Percentiles rank a stretch among this genome's conserved stretches.
Conservation (phyloP, 1,140 invertebrate species). For the Latrodectus geometricus region DNA sequence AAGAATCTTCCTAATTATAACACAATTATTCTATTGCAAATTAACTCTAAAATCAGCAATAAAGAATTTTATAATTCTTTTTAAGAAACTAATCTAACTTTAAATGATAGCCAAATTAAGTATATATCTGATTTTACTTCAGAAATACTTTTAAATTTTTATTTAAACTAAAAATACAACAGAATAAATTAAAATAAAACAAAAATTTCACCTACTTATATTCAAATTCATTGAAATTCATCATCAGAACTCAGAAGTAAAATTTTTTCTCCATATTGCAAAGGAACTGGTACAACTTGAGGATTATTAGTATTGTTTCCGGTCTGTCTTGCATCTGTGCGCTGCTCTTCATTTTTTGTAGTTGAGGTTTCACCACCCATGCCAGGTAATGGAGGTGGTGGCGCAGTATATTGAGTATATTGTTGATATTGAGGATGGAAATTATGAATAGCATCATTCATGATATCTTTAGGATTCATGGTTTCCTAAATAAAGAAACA, state of each 20-base stretch:
- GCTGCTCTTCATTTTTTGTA: slow-evolving; percentile 53
- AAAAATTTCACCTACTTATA: too few relatives aligned
- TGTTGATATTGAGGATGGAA: slow-evolving; percentile 99
- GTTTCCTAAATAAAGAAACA: slow-evolving; percentile 83
- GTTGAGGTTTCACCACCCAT: slow-evolving; percentile 43
- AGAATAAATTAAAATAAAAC: too few relatives aligned
- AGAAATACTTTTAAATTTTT: too few relatives aligned
- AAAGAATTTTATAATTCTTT: too few relatives aligned
- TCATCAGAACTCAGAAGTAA: slow-evolving; percentile 96
- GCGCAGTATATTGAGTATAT: slow-evolving; percentile 96
- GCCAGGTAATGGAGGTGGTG: slow-evolving; percentile 69
- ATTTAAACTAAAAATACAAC: too few relatives aligned
- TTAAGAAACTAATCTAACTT: too few relatives aligned
- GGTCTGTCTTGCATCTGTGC: slow-evolving; percentile 32
- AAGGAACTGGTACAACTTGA: slow-evolving; percentile 59
- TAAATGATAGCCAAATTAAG: too few relatives aligned
- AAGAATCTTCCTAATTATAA: too few relatives aligned
- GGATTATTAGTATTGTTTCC: slow-evolving; percentile 45
- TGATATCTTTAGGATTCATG: slow-evolving; percentile 99
- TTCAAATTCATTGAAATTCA: slow-evolving; percentile 84
- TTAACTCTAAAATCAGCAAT: too few relatives aligned
- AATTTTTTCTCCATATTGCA: slow-evolving; percentile 92
- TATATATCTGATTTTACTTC: too few relatives aligned
- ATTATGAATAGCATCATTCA: slow-evolving; percentile 99
- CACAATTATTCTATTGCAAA: too few relatives aligned